phyloP scores from a whole-genome alignment of 2,797 vertebrate species.

The Peromyscus aztecus region DNA sequence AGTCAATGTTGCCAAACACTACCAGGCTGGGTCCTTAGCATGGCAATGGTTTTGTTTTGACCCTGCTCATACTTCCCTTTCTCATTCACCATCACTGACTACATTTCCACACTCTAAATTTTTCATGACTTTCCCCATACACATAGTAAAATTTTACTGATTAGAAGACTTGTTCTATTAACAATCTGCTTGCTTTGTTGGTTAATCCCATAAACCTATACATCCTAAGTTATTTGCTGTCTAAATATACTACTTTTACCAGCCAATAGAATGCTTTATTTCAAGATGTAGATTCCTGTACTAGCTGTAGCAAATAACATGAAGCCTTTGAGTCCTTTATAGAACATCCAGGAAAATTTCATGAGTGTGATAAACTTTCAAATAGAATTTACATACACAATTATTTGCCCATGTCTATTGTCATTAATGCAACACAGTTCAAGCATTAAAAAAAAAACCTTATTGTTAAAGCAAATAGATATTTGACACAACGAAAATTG shows the following conservation, averaged over 20 bases:
- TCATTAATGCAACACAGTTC: not conserved
- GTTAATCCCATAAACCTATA: not conserved
- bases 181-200: not conserved
- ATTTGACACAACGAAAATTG: not conserved
- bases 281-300: not conserved
- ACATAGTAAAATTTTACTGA: not conserved
- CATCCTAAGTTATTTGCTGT: not conserved
- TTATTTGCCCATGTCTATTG: not conserved
- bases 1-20: not conserved
- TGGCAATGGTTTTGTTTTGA: not conserved
- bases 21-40: not conserved
- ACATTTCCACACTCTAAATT: not conserved
- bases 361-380: not conserved
- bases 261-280: not conserved
- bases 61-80: not conserved
- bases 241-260: not conserved
- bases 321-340: not conserved
- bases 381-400: not conserved
- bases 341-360: not conserved
- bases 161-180: not conserved
- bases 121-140: not conserved
- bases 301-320: not conserved
- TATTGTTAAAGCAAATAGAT: not conserved
- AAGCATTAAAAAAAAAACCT: not conserved
- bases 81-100: not conserved